Evolutionary conservation across 2,888 invertebrate species (phyloP).

Genomic region (Amphipyra tragopoginis): DNA sequence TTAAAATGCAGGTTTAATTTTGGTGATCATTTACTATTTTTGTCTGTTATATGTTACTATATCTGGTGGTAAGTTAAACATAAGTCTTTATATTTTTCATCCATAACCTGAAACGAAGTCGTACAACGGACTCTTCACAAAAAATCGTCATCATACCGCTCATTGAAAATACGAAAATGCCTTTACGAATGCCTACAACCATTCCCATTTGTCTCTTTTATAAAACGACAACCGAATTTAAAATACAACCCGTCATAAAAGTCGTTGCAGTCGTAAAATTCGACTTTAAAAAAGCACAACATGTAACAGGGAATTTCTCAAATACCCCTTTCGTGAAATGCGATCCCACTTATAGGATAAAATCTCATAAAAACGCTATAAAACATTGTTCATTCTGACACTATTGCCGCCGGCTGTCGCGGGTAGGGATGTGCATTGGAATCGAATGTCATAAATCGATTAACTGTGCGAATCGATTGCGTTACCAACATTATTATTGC

Average conservation of each 20-base stretch:
- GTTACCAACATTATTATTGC: conserved; percentile 34
- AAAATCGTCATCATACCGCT: not conserved
- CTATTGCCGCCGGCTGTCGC: conserved; percentile 48
- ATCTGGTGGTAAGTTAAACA: too few species aligned
- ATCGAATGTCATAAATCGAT: conserved; percentile 47
- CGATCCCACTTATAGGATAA: conserved; percentile 53
- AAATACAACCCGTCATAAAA: conserved; percentile 47
- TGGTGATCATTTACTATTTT: too few species aligned
- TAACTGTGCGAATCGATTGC: conserved; percentile 38
- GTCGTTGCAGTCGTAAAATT: conserved; percentile 29
- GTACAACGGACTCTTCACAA: too few species aligned
- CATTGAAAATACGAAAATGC: conserved; percentile 29
- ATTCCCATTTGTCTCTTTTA: conserved; percentile 6
- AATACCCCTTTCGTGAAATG: conserved; percentile 47
- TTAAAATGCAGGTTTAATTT: too few species aligned
- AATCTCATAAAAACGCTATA: conserved; percentile 62
- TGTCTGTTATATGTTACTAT: too few species aligned
- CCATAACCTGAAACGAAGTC: too few species aligned
- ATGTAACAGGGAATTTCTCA: conserved; percentile 30
- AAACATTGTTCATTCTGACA: conserved; percentile 60
- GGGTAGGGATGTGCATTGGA: conserved; percentile 52
- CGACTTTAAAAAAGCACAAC: conserved; percentile 38
- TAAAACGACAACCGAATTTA: conserved; percentile 21
- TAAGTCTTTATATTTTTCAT: too few species aligned
- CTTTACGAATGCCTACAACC: not conserved